Evolutionary conservation across 2,797 vertebrate genomes (phyloP).

Genomic region (Acomys russatus): DNA sequence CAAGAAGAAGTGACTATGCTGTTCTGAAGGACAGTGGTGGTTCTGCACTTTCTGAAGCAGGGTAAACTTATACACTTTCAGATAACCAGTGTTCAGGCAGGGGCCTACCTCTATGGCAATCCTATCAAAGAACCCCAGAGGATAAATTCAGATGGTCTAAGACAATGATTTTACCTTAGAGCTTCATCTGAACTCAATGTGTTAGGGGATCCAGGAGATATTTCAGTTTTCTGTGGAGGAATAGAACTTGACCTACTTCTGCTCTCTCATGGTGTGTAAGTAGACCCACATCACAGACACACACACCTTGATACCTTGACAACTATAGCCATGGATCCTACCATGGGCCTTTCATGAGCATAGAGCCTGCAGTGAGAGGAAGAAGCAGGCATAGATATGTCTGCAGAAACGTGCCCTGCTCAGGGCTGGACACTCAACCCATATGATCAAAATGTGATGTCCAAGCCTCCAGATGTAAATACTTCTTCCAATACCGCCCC

Average conservation of each 20-base stretch:
- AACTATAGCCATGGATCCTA: background rate
- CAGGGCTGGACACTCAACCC: background rate
- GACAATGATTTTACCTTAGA: background rate
- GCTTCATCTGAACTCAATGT: background rate
- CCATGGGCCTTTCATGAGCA: background rate
- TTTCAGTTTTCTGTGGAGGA: background rate
- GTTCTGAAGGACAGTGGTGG: background rate
- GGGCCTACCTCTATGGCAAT: fast-evolving
- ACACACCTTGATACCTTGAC: background rate
- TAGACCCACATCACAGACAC: background rate
- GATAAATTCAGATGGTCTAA: fast-evolving
- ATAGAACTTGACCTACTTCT: background rate
- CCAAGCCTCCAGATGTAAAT: fast-evolving
- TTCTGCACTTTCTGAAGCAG: background rate
- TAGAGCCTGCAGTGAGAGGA: fast-evolving
- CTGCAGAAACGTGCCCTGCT: background rate
- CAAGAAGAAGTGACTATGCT: background rate
- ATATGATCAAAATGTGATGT: fast-evolving
- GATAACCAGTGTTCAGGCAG: fast-evolving
- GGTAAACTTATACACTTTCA: background rate
- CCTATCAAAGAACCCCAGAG: fast-evolving
- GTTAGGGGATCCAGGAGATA: background rate
- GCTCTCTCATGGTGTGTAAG: background rate
- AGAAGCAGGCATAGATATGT: background rate
- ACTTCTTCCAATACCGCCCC: background rate